Base-by-base conservation (phyloP, 2,113 vertebrate species). In the Xiphorhynchus elegans region DNA sequence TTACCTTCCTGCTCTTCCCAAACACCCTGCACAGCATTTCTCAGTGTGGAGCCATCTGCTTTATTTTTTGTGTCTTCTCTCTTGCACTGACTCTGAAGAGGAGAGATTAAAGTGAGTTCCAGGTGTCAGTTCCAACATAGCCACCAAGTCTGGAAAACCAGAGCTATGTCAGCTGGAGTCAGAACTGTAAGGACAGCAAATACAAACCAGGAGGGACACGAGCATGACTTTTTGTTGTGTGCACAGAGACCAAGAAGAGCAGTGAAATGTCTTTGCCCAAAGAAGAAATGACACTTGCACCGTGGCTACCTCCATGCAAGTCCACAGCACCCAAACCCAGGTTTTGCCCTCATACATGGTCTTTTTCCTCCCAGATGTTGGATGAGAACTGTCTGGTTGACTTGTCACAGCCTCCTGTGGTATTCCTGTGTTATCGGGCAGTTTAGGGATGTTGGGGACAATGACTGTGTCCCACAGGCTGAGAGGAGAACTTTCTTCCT, bases 141-240 rank as follows among this genome's bases (percentile, higher is more conserved):
- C 0, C 1, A 33, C 8, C 35, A 44, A 26, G 26, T 13, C 35
- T 75, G 62, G 39, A 75, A 75, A 87, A 64, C 31, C 39, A 78
- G 14, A 72, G 18, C 40, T n/a, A 7, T 33, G 44, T 49, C 39
- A 49, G 59, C 23, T 62, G 16, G 26, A 29, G 19, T 35, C 52
- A 60, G 80, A 62, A 89, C 60, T 42, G 47, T 3, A 35, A 24
- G 52, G 44, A 35, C 28, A 82, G 29, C 24, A 52, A 55, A 75
- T 11, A 26, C 1, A 68, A 35, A 20, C 3, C 7, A 42, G 26
- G 31, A 82, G 7, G 19, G 50, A 23, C 13, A 3, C 0, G 3
- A 52, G 31, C 31, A 24, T 10, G 74, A 40, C 31, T 4, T 62
- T 39, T 72, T 68, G 31, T 37, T 74, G 50, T 5, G 2, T 16